Evolutionary conservation across 2,888 invertebrate species (phyloP).

Genomic region (Trichopoda pennipes): DNA sequence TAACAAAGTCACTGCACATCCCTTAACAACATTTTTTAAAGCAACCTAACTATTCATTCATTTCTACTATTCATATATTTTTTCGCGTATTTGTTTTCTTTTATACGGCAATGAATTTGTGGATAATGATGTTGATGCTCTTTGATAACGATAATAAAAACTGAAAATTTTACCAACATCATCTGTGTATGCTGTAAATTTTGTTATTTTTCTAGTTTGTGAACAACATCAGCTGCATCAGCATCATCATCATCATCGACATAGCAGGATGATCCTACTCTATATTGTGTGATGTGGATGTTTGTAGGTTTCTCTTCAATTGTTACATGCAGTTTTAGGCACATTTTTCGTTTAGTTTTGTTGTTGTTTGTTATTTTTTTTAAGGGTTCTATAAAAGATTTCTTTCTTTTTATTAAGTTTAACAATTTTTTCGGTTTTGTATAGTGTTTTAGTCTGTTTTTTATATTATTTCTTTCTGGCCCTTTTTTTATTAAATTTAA

Average conservation of each 20-base stretch:
- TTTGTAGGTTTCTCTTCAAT: slow-evolving; percentile 32
- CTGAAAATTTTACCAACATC: slow-evolving; percentile 51
- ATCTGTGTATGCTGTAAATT: slow-evolving; percentile 43
- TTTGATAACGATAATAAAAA: slow-evolving; percentile 40
- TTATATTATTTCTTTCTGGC: slow-evolving; percentile 28
- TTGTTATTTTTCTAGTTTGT: slow-evolving; percentile 42
- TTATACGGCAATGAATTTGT: slow-evolving; percentile 16
- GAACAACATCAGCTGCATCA: slow-evolving; percentile 58
- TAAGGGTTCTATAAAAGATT: slow-evolving; percentile 16
- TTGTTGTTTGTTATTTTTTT: neutral
- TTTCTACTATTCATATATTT: slow-evolving; percentile 20
- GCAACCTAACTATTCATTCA: slow-evolving; percentile 34
- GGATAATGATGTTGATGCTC: slow-evolving; percentile 27
- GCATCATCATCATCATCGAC: slow-evolving; percentile 13
- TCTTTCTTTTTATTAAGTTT: slow-evolving; percentile 51
- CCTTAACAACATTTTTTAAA: slow-evolving; percentile 39
- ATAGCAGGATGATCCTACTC: too few species aligned
- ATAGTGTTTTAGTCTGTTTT: slow-evolving; percentile 37
- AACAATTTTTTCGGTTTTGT: slow-evolving; percentile 49
- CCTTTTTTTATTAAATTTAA: slow-evolving; percentile 35
- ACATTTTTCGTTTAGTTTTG: slow-evolving; percentile 31
- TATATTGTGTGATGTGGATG: slow-evolving; percentile 25
- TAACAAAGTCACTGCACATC: slow-evolving; percentile 59
- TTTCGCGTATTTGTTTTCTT: slow-evolving; percentile 39
- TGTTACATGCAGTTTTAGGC: slow-evolving; percentile 61